A percentile compares a stretch with the other conserved stretches of the same genome.
Evolutionary conservation across 2,888 invertebrate species (phyloP).

Genomic region (Tinea semifulvella): DNA sequence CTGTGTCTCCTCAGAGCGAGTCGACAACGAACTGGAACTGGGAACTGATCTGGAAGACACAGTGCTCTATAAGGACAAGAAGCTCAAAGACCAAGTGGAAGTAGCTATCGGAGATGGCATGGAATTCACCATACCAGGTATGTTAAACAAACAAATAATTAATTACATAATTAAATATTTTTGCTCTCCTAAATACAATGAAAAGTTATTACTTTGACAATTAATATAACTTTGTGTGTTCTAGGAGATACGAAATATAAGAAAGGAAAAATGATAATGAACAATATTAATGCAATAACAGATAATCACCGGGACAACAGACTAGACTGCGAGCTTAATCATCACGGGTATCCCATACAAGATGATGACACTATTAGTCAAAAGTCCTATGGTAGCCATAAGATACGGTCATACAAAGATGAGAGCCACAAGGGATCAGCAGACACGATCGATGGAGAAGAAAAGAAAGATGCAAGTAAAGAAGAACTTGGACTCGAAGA

Average conservation of each 20-base stretch:
- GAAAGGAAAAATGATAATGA: conserved; percentile 81
- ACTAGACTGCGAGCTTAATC: conserved; percentile 78
- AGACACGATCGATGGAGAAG: conserved; percentile 87
- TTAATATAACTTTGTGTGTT: background rate
- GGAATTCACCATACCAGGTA: conserved; percentile 93
- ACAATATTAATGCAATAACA: conserved; percentile 84
- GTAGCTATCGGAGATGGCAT: conserved; percentile 93
- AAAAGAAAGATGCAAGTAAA: conserved; percentile 89
- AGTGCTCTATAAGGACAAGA: conserved; percentile 86
- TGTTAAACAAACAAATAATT: background rate
- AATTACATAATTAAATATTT: background rate
- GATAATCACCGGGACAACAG: conserved; percentile 79
- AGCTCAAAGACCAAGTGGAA: conserved; percentile 88
- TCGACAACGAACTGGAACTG: conserved; percentile 71
- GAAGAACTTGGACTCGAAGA: conserved; percentile 88
- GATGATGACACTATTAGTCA: conserved; percentile 86
- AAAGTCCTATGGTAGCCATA: conserved; percentile 92
- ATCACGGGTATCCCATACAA: conserved; percentile 74
- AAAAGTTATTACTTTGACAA: background rate
- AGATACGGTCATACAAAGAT: conserved; percentile 87
- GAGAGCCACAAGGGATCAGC: conserved; percentile 92
- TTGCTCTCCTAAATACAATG: background rate
- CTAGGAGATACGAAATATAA: conserved; percentile 85
- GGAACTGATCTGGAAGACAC: conserved; percentile 81
- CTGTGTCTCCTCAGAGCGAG: conserved; percentile 75